Base-by-base conservation (phyloP, 1,140 invertebrate genomes). In the Bombus impatiens region DNA sequence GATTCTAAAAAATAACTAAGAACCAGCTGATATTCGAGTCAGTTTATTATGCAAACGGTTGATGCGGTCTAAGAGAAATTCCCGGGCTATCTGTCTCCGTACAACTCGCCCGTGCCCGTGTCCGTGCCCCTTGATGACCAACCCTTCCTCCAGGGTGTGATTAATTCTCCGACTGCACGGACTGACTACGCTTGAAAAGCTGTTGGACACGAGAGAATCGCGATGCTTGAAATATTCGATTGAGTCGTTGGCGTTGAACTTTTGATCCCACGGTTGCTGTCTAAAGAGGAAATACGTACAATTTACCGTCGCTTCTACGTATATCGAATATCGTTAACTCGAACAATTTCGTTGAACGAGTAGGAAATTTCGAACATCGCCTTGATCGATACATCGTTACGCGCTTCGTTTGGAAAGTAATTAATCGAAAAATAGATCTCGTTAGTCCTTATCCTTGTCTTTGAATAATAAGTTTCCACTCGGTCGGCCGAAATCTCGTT, bases 121-220 rank as follows among this genome's bases (percentile, higher is more conserved):
- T 25, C 59, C 59, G 59, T 28, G 18, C 86, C 47, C 76, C 84
- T 82, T 32, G 76, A 85, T 84, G 68, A 79, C 70, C 71, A 74
- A 78, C 76, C 75, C 78, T 75, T 78, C 59, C 47, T 40, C 42
- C 53, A 67, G 65, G 62, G 72, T 83, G 80, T 80, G 88, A 90
- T 87, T 89, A 89, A 90, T 89, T 85, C 87, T 76, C 79, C 3
- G 71, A 68, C 79, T 75, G 65, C 71, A 84, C 76, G 77, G 77
- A 71, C 65, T 62, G 77, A 71, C 65, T 74, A 65, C 53, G 87
- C 78, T 87, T 25, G 86, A 87, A 79, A 84, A 78, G 47, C 76
- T 79, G 76, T 59, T 59, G 47, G 76, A 87, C 70, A 79, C 68
- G 70, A 87, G 70, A 87, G 82, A 75, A 75, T 65, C 71, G 71